Evolutionary conservation across 1,140 invertebrate genomes (phyloP).

Genomic region (Gryon sp.): DNA sequence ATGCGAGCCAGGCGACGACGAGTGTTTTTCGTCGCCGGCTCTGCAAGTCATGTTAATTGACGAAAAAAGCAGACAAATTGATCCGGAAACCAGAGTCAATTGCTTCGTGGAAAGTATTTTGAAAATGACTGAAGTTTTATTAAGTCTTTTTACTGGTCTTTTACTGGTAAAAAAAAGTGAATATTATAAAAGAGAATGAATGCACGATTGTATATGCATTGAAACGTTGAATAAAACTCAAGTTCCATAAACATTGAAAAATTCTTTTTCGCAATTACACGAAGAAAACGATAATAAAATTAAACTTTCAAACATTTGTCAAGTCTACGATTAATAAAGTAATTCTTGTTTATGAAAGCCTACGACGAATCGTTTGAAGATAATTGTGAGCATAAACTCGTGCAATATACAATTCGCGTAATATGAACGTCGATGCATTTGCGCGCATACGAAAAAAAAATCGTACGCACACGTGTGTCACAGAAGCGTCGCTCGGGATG

Average conservation of each 20-base stretch:
- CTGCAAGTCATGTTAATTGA: constrained; percentile 68
- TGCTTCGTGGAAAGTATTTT: constrained; percentile 3
- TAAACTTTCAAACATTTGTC: constrained; percentile 32
- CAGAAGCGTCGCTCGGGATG: constrained; percentile 67
- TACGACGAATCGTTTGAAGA: constrained; percentile 49
- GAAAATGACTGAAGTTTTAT: too few species aligned
- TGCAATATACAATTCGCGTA: constrained; percentile 59
- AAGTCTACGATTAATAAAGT: constrained; percentile 40
- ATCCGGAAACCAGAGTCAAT: constrained; percentile 65
- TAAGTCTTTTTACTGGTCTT: too few species aligned
- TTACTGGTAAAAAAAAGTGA: not conserved
- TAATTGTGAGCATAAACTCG: constrained; percentile 47
- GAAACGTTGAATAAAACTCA: too few species aligned
- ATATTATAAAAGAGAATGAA: too few species aligned
- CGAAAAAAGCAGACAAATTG: constrained; percentile 64
- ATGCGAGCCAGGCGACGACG: constrained; percentile 42
- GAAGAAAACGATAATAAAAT: too few species aligned
- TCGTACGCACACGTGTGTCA: constrained; percentile 67
- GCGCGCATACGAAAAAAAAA: constrained; percentile 20
- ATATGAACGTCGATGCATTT: constrained; percentile 36
- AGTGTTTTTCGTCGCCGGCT: constrained; percentile 26
- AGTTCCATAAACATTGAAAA: too few species aligned
- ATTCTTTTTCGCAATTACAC: too few species aligned
- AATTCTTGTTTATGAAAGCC: constrained; percentile 44
- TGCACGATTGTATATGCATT: too few species aligned